Percentiles rank a stretch among this genome's conserved stretches.
Evolutionary conservation across 2,797 vertebrate species (phyloP).

Genomic region (Tamandua tetradactyla): DNA sequence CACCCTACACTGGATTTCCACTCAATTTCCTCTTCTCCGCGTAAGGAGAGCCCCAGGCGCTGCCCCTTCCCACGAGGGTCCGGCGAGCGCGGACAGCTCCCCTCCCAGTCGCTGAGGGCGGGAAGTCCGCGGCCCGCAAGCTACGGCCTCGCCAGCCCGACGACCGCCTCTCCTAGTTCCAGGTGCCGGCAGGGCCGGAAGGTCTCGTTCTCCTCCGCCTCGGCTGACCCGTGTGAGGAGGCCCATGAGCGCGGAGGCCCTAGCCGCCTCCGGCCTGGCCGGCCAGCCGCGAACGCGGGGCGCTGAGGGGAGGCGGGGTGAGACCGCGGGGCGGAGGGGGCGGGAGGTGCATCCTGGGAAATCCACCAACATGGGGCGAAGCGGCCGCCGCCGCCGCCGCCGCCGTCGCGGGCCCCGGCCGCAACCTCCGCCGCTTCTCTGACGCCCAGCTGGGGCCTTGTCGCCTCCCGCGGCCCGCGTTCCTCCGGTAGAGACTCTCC

Average conservation of each 20-base stretch:
- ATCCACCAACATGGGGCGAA: constrained; percentile 88
- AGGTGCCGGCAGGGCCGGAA: neutral
- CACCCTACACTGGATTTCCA: neutral
- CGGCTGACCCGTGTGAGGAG: neutral
- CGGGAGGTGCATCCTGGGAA: constrained; percentile 91
- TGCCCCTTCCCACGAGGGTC: constrained; percentile 64
- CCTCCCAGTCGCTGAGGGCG: neutral
- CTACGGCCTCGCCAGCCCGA: constrained; percentile 46
- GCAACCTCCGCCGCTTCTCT: constrained; percentile 84
- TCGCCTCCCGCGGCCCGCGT: constrained; percentile 31
- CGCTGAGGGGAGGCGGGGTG: constrained; percentile 64
- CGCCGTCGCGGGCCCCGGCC: constrained; percentile 57
- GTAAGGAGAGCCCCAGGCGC: neutral
- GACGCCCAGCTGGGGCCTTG: constrained; percentile 78
- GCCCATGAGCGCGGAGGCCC: neutral
- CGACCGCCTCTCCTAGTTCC: neutral
- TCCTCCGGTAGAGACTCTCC: neutral
- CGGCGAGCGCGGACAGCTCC: constrained; percentile 18
- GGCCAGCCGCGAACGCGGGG: neutral
- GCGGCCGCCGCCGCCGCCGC: constrained; percentile 76
- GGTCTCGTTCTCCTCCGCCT: neutral
- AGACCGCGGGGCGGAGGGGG: constrained; percentile 67
- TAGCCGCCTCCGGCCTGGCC: neutral
- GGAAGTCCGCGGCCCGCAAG: constrained; percentile 49
- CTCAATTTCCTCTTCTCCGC: neutral